A percentile compares a stretch with the other conserved stretches of the same genome.
These are phyloP conservation scores for Anodontia alba DNA, from an alignment of 2,888 invertebrate species.

Conservation along the genomic window DNA sequence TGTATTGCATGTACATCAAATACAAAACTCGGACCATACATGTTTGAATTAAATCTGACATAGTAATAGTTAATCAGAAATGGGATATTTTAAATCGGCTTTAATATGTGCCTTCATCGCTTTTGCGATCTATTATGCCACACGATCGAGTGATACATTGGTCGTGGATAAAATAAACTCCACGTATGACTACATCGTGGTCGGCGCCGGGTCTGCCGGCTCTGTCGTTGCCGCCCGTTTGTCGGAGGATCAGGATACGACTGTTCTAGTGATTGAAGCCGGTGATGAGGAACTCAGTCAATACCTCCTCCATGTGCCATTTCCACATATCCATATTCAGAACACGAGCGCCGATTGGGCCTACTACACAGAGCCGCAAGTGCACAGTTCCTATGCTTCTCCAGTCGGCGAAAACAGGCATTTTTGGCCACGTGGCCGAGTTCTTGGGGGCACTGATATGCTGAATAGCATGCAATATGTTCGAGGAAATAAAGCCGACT, in stretches of 20 bases:
- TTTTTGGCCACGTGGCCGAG: slow-evolving; percentile 96
- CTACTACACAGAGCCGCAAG: slow-evolving; percentile 84
- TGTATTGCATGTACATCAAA: no score
- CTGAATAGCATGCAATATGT: slow-evolving; percentile 96
- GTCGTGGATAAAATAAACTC: neutral
- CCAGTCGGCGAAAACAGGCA: neutral
- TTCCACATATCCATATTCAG: slow-evolving; percentile 83
- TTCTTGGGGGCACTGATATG: slow-evolving; percentile 94
- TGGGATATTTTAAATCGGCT: no score
- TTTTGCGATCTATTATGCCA: no score
- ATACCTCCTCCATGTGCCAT: slow-evolving; percentile 78
- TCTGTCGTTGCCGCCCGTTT: slow-evolving; percentile 85
- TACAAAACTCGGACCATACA: no score
- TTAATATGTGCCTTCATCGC: no score
- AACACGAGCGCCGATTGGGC: slow-evolving; percentile 79
- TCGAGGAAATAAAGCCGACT: slow-evolving; percentile 93
- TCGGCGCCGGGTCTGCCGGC: slow-evolving; percentile 76
- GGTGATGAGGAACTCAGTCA: slow-evolving; percentile 84
- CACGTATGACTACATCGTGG: neutral
- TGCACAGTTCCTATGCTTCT: slow-evolving; percentile 52
- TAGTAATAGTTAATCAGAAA: no score
- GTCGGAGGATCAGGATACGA: slow-evolving; percentile 79
- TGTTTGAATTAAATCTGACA: no score
- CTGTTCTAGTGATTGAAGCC: slow-evolving; percentile 83
- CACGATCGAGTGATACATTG: neutral